These are phyloP conservation scores for Drosophila leonis DNA, from an alignment of 2,888 invertebrate genomes.

Conservation along the genomic window DNA sequence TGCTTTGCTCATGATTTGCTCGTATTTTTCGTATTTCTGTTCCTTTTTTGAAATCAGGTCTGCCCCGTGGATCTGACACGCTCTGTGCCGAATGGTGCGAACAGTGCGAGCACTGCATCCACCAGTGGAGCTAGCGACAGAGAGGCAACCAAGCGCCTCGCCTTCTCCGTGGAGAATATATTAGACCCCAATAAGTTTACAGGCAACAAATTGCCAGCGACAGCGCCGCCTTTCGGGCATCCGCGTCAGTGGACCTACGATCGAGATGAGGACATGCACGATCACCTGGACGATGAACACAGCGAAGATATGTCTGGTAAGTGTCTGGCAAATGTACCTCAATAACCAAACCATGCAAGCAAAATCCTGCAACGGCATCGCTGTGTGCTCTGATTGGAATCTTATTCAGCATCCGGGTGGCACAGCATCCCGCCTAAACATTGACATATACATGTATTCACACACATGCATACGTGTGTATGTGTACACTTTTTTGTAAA, in stretches of 20 bases:
- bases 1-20: not conserved
- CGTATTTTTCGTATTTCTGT: not conserved
- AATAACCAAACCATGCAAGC: not conserved
- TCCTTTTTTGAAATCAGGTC: constrained; percentile 65
- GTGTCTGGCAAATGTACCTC: constrained; percentile 74
- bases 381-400: constrained; percentile 40
- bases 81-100: constrained; percentile 78
- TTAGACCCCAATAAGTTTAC: constrained; percentile 96
- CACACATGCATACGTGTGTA: not conserved
- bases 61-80: constrained; percentile 85
- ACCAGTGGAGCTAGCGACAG: constrained; percentile 83
- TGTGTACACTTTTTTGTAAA: not conserved
- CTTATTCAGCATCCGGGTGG: not conserved
- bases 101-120: constrained; percentile 69
- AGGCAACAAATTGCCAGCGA: constrained; percentile 86
- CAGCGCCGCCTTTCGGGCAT: constrained; percentile 72
- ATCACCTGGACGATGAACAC: constrained; percentile 84
- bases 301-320: constrained; percentile 87
- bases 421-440: not conserved
- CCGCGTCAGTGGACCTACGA: constrained; percentile 86
- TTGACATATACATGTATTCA: not conserved
- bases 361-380: constrained; percentile 15
- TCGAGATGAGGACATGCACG: constrained; percentile 85
- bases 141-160: constrained; percentile 87
- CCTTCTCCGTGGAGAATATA: constrained; percentile 96